A percentile compares a stretch with the other conserved stretches of the same genome.
Conservation (phyloP, 2,797 vertebrate species). For the Parauchenoglanis punctatus region DNA sequence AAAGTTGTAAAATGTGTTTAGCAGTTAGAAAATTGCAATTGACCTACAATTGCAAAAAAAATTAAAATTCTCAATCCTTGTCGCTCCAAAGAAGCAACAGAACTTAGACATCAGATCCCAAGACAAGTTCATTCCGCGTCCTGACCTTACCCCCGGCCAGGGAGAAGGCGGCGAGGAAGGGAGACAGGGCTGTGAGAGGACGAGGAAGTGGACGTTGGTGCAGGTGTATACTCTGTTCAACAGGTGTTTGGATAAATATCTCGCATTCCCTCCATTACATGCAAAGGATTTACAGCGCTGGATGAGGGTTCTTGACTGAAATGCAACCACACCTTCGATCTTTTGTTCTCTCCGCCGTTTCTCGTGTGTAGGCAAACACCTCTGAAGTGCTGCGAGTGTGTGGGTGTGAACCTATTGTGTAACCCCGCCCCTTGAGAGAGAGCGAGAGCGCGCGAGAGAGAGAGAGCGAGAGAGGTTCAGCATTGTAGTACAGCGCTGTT, state of each 20-base stretch:
- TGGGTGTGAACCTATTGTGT: slow-evolving; percentile 4
- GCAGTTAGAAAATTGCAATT: no score
- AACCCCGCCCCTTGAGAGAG: not conserved
- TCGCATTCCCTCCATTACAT: not conserved
- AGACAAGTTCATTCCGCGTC: no score
- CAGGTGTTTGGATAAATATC: not conserved
- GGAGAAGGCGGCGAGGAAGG: not conserved
- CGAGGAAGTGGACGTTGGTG: not conserved
- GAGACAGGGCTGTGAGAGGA: not conserved
- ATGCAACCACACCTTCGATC: slow-evolving; percentile 21
- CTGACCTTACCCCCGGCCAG: no score
- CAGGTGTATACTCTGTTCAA: not conserved
- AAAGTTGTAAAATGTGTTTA: no score
- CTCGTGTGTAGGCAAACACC: slow-evolving; percentile 5
- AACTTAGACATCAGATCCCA: no score
- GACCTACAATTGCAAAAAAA: no score
- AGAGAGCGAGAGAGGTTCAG: not conserved
- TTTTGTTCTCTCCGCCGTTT: slow-evolving; percentile 2
- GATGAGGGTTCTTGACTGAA: slow-evolving; percentile 2
- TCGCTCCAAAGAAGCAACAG: no score
- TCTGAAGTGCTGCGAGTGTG: not conserved
- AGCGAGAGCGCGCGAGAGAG: not conserved
- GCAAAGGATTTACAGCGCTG: not conserved
- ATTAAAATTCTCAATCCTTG: no score
- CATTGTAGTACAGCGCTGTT: not conserved